These are phyloP conservation scores for Drosophila mimica DNA, from an alignment of 2,888 invertebrate species.

Conservation along the genomic window DNA sequence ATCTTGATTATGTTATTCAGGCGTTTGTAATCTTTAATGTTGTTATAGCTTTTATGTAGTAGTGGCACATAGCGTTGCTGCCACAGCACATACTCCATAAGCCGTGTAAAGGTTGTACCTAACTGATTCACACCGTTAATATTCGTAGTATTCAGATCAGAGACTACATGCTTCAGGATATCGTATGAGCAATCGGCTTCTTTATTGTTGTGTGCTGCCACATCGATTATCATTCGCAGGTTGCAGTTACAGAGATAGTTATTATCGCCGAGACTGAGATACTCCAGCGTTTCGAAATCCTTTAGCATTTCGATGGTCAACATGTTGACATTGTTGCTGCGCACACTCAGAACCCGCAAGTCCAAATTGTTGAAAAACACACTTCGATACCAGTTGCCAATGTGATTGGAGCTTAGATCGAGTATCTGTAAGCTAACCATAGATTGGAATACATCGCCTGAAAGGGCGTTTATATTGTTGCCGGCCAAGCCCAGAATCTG, in stretches of 20 bases:
- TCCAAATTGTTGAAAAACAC: conserved; percentile 84
- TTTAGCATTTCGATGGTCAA: conserved; percentile 87
- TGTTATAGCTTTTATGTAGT: conserved; percentile 53
- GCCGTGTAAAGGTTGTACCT: background rate
- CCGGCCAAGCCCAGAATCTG: conserved; percentile 85
- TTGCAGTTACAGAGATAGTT: conserved; percentile 87
- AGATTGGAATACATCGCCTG: conserved; percentile 73
- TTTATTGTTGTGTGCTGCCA: conserved; percentile 78
- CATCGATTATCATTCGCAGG: conserved; percentile 86
- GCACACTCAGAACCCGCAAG: conserved; percentile 85
- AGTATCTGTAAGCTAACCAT: conserved; percentile 85
- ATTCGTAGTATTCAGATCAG: conserved; percentile 11
- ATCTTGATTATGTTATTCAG: conserved; percentile 53
- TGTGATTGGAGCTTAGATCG: conserved; percentile 86
- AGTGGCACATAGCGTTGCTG: conserved; percentile 42
- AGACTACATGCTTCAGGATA: conserved; percentile 30
- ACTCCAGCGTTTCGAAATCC: conserved; percentile 86
- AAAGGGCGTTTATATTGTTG: conserved; percentile 86
- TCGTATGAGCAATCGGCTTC: conserved; percentile 67
- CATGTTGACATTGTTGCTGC: conserved; percentile 87
- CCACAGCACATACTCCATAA: conserved; percentile 44
- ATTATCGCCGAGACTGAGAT: conserved; percentile 86
- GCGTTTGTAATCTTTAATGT: conserved; percentile 55
- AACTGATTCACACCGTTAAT: background rate
- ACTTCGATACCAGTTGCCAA: conserved; percentile 86